Evolutionary conservation across 2,888 invertebrate genomes (phyloP).

Genomic region (Camptogramma bilineatum): DNA sequence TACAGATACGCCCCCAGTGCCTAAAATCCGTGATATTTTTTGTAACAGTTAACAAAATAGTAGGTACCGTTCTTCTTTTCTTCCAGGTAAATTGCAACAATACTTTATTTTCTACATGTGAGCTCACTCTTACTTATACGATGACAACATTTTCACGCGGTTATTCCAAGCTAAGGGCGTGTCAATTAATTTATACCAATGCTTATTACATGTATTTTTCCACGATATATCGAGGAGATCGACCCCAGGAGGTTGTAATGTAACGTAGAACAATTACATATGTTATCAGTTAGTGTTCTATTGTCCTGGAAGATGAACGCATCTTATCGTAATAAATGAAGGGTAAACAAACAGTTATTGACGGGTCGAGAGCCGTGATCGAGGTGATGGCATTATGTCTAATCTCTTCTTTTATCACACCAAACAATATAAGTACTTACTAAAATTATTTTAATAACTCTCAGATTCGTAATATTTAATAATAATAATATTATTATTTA

Average conservation of each 20-base stretch:
- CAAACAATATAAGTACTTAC: too few species aligned
- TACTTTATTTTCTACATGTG: too few species aligned
- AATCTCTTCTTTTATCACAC: neutral
- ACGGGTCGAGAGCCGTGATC: neutral
- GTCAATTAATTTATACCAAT: neutral
- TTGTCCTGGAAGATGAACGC: slow-evolving; percentile 24
- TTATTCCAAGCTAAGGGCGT: neutral
- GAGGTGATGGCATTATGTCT: neutral
- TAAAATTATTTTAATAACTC: too few species aligned
- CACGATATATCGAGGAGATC: slow-evolving; percentile 16
- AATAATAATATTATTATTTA: too few species aligned
- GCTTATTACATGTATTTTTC: slow-evolving; percentile 7
- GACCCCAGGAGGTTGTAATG: slow-evolving; percentile 21
- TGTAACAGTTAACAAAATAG: too few species aligned
- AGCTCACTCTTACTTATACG: too few species aligned
- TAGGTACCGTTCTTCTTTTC: too few species aligned
- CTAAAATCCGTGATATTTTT: too few species aligned
- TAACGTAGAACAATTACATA: slow-evolving; percentile 25
- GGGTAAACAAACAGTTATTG: slow-evolving; percentile 14
- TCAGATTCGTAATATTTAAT: too few species aligned
- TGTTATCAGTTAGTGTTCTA: slow-evolving; percentile 30
- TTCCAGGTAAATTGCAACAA: too few species aligned
- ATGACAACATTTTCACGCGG: too few species aligned
- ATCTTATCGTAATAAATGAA: slow-evolving; percentile 16
- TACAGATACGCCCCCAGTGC: too few species aligned